Evolutionary conservation across 2,888 invertebrate species (phyloP).

Genomic region (Epinotia demarniana): DNA sequence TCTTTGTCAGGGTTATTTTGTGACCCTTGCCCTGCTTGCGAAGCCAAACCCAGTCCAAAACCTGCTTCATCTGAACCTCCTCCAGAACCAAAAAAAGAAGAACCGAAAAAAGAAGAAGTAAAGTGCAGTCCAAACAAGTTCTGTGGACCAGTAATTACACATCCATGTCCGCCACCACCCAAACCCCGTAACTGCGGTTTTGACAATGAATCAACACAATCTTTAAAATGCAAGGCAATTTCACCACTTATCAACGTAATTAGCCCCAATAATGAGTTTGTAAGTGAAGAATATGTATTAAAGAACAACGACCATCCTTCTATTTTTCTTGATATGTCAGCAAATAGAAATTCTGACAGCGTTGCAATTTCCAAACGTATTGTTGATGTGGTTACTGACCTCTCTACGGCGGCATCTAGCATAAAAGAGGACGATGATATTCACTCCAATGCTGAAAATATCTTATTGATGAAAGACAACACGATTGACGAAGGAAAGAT

Average conservation of each 20-base stretch:
- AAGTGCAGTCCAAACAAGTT: conserved; percentile 7
- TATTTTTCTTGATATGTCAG: background rate
- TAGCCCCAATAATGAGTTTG: conserved; percentile 22
- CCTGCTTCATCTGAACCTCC: background rate
- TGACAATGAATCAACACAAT: background rate
- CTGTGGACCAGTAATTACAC: background rate
- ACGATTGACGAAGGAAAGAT: background rate
- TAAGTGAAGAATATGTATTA: conserved; percentile 16
- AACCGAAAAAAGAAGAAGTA: background rate
- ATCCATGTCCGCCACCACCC: background rate
- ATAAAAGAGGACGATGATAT: background rate
- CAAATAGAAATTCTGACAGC: background rate
- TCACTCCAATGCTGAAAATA: background rate
- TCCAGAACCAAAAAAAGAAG: background rate
- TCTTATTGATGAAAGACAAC: background rate
- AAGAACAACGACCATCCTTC: background rate
- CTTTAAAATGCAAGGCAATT: background rate
- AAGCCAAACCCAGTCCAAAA: background rate
- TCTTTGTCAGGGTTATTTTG: background rate
- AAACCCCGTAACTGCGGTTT: background rate
- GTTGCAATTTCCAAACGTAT: background rate
- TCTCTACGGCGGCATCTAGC: background rate
- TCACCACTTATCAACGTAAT: conserved; percentile 3
- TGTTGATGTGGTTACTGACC: background rate
- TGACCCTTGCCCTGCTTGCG: background rate